phyloP scores from a whole-genome alignment of 2,888 invertebrate genomes.

The Scaptodrosophila latifasciaeformis region DNA sequence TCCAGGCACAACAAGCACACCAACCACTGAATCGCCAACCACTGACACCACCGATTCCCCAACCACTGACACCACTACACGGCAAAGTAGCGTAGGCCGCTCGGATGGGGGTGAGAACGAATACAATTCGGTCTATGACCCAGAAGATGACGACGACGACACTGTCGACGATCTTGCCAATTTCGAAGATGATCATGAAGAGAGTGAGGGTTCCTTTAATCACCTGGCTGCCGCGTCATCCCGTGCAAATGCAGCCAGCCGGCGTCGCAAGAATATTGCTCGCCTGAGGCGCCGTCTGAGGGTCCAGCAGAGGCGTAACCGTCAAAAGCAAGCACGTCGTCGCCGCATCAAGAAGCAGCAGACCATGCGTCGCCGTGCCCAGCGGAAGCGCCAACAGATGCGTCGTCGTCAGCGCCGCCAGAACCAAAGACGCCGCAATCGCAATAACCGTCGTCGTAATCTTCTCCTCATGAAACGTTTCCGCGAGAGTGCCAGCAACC shows the following conservation, averaged over 20 bases:
- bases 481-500: conserved; percentile 29
- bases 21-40: not conserved
- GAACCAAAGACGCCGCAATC: conserved; percentile 35
- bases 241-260: conserved; percentile 16
- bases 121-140: too few species aligned
- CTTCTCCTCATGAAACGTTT: conserved; percentile 34
- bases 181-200: conserved; percentile 3
- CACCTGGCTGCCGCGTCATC: too few species aligned
- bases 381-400: conserved; percentile 30
- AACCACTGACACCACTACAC: not conserved
- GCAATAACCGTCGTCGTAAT: conserved; percentile 33
- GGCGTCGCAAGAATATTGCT: conserved; percentile 26
- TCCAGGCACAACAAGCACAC: not conserved
- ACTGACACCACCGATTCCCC: not conserved
- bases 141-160: conserved; percentile 4
- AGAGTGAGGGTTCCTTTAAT: conserved; percentile 2
- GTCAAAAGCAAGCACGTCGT: conserved; percentile 30
- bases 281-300: conserved; percentile 32
- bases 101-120: not conserved
- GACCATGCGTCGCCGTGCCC: conserved; percentile 35
- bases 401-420: conserved; percentile 35
- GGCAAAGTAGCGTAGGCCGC: not conserved
- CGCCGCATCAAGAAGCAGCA: conserved; percentile 32
- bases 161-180: conserved; percentile 4
- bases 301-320: conserved; percentile 21